Evolutionary conservation across 2,797 vertebrate species (phyloP).

Genomic region (Chrysocyon brachyurus): DNA sequence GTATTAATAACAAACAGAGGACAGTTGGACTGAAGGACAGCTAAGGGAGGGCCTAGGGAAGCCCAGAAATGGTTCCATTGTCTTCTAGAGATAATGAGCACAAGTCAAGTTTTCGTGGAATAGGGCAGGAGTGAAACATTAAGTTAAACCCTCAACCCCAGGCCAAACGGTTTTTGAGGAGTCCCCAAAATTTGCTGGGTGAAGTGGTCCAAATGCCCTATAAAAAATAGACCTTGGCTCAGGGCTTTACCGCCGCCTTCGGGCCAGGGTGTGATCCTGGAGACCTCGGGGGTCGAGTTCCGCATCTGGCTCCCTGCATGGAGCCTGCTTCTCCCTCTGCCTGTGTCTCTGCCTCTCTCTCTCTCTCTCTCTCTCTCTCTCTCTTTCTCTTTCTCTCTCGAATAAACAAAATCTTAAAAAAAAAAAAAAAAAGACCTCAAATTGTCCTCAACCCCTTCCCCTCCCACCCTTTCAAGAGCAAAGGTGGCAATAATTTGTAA

Average conservation of each 20-base stretch:
- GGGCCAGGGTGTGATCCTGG: too few relatives aligned
- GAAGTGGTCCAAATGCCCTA: background rate
- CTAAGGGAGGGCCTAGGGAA: background rate
- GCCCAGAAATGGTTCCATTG: background rate
- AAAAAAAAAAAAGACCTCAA: background rate
- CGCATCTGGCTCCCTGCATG: too few relatives aligned
- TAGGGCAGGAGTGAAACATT: background rate
- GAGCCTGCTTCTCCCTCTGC: too few relatives aligned
- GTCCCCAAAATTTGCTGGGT: background rate
- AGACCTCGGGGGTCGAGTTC: too few relatives aligned
- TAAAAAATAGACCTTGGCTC: background rate
- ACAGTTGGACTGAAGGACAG: background rate
- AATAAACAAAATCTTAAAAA: too few relatives aligned
- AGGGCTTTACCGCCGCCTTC: too few relatives aligned
- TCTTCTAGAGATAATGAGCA: slow-evolving; percentile 23
- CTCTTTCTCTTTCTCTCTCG: too few relatives aligned
- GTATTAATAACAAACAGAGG: background rate
- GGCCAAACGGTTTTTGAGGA: background rate
- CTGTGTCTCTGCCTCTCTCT: too few relatives aligned
- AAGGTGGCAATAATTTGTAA: slow-evolving; percentile 16
- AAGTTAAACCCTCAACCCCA: background rate
- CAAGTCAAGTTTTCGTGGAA: background rate
- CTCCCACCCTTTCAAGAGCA: background rate
- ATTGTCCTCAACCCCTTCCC: background rate
- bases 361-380: too few relatives aligned